Evolutionary conservation across 2,888 invertebrate genomes (phyloP).

Genomic region (Phania funesta): DNA sequence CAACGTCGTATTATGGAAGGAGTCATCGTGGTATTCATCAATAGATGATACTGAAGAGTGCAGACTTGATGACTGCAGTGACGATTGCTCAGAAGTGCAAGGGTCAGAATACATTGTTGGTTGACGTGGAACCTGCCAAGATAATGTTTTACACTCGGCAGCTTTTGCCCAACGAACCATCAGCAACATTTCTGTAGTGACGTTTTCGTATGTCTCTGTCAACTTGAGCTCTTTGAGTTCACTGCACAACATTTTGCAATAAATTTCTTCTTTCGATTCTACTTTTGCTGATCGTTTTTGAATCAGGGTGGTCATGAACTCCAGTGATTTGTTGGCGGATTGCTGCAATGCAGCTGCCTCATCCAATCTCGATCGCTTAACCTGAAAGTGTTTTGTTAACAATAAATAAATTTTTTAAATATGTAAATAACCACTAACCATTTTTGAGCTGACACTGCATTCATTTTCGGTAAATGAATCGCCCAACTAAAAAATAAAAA

Average conservation of each 20-base stretch:
- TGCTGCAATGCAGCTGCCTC: conserved; percentile 9
- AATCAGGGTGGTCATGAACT: not conserved
- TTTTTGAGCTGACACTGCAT: conserved; percentile 14
- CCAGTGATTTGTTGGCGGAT: conserved; percentile 26
- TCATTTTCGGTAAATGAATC: conserved; percentile 11
- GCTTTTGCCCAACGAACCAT: conserved; percentile 22
- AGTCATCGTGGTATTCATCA: not conserved
- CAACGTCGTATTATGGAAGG: not conserved
- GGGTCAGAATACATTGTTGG: not conserved
- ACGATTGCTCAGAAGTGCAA: conserved; percentile 15
- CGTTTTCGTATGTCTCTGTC: conserved; percentile 1
- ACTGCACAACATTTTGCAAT: conserved; percentile 17
- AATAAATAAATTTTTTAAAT: conserved; percentile 1
- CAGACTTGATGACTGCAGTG: not conserved
- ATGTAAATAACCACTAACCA: conserved; percentile 12
- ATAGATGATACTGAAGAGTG: not conserved
- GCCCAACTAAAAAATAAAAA: conserved; percentile 11
- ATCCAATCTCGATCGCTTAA: conserved; percentile 4
- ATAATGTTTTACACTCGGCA: conserved; percentile 3
- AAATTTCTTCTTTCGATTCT: conserved; percentile 2
- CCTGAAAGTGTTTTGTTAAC: conserved; percentile 17
- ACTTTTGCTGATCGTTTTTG: not conserved
- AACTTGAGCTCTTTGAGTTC: conserved; percentile 10
- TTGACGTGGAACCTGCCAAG: conserved; percentile 1
- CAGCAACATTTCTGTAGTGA: conserved; percentile 13